These are phyloP conservation scores for Alauda arvensis DNA, from an alignment of 2,797 vertebrate species.

Conservation along the genomic window DNA sequence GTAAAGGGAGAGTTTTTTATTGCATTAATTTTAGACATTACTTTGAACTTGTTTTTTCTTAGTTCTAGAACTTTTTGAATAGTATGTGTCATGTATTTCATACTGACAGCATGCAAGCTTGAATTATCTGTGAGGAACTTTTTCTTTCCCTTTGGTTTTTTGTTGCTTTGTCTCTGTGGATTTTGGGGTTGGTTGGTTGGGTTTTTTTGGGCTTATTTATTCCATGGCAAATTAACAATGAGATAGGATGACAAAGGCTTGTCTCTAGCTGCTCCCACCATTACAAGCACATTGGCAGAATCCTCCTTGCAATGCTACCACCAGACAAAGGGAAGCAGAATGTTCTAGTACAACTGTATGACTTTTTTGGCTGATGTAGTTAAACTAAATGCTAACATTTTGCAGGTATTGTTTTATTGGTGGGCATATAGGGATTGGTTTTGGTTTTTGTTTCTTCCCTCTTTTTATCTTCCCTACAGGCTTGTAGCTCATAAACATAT, in stretches of 20 bases:
- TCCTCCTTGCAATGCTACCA: not conserved
- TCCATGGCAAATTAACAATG: not conserved
- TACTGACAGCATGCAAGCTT: not conserved
- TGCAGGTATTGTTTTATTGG: not conserved
- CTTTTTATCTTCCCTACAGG: not conserved
- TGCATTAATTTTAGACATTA: not conserved
- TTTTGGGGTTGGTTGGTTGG: not conserved
- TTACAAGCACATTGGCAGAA: not conserved
- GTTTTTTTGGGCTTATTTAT: not conserved
- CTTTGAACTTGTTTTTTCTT: not conserved
- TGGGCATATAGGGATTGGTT: not conserved
- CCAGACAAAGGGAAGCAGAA: not conserved
- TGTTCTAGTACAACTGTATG: not conserved
- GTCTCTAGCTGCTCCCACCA: not conserved
- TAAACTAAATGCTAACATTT: not conserved
- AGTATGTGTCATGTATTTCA: not conserved
- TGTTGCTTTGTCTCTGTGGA: not conserved
- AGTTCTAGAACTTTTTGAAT: not conserved
- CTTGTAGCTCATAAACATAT: not conserved
- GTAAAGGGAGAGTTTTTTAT: not conserved
- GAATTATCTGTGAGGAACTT: not conserved
- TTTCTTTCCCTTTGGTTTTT: not conserved
- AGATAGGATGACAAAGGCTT: not conserved
- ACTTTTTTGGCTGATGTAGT: not conserved
- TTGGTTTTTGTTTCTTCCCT: rapidly evolving